Base-by-base conservation (phyloP, 2,888 invertebrate species). In the Athalia circularis region DNA sequence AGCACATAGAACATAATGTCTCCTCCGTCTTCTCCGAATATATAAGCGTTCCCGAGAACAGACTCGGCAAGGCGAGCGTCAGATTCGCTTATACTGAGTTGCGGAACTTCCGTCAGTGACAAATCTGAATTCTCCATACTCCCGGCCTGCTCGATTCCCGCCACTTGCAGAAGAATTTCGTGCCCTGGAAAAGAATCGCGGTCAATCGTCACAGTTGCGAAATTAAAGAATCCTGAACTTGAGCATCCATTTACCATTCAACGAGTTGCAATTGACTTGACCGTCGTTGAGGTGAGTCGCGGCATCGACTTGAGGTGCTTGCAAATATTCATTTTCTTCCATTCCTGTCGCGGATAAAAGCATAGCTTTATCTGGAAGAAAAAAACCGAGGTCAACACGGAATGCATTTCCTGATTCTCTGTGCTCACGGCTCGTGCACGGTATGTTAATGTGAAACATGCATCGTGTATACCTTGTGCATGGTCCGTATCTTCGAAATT, bases 1-100 rank as follows among this genome's bases (percentile, higher is more conserved):
- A 84, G 54, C 29, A 84, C 83, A 65, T 84, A 83, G 57, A 84
- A 83, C 83, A 85, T 83, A 29, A 83, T 83, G 54, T 84, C 81
- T 8, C 82, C 83, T 13, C 80, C 82, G 45, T 82, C 81, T 75
- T 85, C 84, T 15, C 80, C 83, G 70, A 84, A 82, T 65, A 85
- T 83, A 54, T 83, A 84, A 6, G 83, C 80, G 78, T 82, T 83
- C n/a, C 80, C 81, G 52, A 85, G 75, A 3, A 84, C 83, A 4
- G 83, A 81, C 76, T 83, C 84, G 6, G 81, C 80, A 13, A 84
- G 78, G 64, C 80, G 80, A n/a, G 80, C 75, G 61, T 82, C 81
- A 7, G 82, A 54, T 13, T 85, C 85, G 78, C 80, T 82, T 47
- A 83, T 85, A 68, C 81, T 83, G 11, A 85, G 78, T 61, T 82